Conservation (phyloP, 2,888 invertebrate genomes). For the Rosalia funebris region DNA sequence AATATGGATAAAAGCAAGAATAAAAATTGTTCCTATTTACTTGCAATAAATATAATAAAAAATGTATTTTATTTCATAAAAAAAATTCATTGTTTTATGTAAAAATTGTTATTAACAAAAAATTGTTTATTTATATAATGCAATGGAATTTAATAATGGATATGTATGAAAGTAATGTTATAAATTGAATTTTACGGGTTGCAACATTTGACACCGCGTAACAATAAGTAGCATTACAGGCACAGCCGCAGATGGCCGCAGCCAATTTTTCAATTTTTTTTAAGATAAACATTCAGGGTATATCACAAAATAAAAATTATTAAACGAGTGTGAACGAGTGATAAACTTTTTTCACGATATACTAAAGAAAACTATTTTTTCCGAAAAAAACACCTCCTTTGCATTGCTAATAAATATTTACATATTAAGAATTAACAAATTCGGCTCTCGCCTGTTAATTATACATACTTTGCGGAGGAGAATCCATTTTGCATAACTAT, state of each 20-base stretch:
- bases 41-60: background rate
- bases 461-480: background rate
- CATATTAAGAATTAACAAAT: background rate
- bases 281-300: background rate
- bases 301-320: background rate
- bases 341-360: background rate
- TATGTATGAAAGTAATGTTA: background rate
- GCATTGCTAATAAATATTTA: background rate
- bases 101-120: background rate
- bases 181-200: background rate
- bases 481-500: background rate
- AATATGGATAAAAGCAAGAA: background rate
- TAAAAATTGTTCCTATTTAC: background rate
- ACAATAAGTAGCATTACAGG: background rate
- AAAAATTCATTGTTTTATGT: background rate
- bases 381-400: background rate
- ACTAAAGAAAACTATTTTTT: background rate
- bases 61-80: background rate
- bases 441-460: background rate
- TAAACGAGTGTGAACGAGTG: background rate
- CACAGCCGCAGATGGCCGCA: background rate
- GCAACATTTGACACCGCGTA: background rate
- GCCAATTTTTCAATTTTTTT: background rate
- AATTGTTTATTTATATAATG: background rate
- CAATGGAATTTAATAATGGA: background rate